phyloP scores from a whole-genome alignment of 1,140 invertebrate species.

The Lepidurus arcticus region DNA sequence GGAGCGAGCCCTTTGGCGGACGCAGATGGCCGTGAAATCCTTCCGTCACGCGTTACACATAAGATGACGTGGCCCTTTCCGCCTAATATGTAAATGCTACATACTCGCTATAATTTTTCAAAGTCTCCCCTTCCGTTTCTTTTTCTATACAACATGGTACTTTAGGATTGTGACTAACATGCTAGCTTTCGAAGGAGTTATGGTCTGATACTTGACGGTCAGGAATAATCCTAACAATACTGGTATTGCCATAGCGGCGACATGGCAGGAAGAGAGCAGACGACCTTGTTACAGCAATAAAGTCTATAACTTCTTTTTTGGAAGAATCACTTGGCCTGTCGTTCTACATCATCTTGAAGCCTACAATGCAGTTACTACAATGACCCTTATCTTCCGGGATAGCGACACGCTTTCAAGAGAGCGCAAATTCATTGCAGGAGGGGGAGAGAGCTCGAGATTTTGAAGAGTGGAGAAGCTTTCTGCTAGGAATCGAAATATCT shows the following conservation, averaged over 20 bases:
- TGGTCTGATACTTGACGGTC: too few species aligned
- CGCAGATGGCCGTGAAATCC: constrained; percentile 20
- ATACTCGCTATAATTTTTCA: neutral
- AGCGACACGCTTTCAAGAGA: neutral
- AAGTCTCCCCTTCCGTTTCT: neutral
- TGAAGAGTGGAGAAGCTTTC: neutral
- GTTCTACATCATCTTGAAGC: constrained; percentile 1
- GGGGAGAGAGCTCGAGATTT: neutral
- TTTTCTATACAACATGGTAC: neutral
- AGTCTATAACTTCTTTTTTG: neutral
- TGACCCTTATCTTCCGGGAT: neutral
- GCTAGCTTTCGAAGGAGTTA: neutral
- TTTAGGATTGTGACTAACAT: neutral
- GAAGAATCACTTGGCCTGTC: neutral
- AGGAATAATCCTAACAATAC: too few species aligned
- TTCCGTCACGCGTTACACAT: neutral
- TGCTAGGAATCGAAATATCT: neutral
- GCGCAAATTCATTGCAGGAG: constrained; percentile 9
- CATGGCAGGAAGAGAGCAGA: neutral
- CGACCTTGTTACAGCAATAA: constrained; percentile 1
- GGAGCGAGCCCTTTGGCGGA: neutral
- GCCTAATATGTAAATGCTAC: constrained; percentile 13
- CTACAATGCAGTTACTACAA: neutral
- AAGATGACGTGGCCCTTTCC: neutral
- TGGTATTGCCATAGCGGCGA: neutral